Evolutionary conservation across 1,140 invertebrate species (phyloP).

Genomic region (Coenobita brevimanus): DNA sequence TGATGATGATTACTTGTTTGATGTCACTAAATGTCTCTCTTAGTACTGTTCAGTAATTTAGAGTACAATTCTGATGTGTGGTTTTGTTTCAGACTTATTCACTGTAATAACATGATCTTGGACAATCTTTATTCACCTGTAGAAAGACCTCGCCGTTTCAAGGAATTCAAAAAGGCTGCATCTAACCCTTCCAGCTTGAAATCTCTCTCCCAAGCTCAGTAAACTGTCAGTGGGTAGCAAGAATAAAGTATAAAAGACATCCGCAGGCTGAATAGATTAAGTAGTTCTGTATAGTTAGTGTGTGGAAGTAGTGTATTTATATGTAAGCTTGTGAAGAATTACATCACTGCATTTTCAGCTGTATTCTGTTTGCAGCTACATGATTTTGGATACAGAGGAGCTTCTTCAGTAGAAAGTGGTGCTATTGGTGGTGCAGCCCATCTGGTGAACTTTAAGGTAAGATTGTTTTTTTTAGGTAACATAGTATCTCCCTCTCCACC

Average conservation of each 20-base stretch:
- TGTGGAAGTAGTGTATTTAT: background rate
- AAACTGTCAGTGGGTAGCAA: no score
- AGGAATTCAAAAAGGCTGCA: background rate
- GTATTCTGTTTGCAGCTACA: conserved; percentile 72
- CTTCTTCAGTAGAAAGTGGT: conserved; percentile 71
- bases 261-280: no score
- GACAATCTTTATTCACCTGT: background rate
- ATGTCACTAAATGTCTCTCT: no score
- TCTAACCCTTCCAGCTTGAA: background rate
- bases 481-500: no score
- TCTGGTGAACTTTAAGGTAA: conserved; percentile 75
- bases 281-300: no score
- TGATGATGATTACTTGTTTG: no score
- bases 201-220: background rate
- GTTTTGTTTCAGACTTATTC: background rate
- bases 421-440: conserved; percentile 76
- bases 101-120: background rate
- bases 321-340: no score
- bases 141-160: conserved; percentile 1
- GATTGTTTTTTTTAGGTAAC: background rate
- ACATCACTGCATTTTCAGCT: no score
- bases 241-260: no score
- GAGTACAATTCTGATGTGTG: background rate
- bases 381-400: conserved; percentile 71
- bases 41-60: no score